These are phyloP conservation scores for Drosophila jambulina DNA, from an alignment of 1,140 invertebrate species.

Conservation along the genomic window DNA sequence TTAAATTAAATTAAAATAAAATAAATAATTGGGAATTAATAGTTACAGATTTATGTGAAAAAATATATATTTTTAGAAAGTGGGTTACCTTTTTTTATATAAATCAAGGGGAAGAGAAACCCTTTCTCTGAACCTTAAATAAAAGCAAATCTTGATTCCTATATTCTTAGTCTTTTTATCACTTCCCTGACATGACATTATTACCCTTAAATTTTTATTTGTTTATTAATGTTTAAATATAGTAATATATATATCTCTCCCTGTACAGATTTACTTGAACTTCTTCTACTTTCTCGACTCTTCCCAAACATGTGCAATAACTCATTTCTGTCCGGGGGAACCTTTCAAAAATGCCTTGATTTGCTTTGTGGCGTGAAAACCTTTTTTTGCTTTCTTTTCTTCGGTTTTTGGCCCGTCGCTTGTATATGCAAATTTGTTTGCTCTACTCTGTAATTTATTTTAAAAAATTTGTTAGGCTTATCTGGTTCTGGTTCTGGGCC, in stretches of 20 bases:
- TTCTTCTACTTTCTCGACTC: constrained; percentile 5
- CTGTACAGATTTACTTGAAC: constrained; percentile 15
- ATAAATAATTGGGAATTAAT: too few relatives aligned
- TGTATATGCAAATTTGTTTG: constrained; percentile 81
- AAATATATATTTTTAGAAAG: too few relatives aligned
- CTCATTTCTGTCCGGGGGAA: constrained; percentile 64
- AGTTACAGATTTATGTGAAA: background rate
- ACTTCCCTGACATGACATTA: too few relatives aligned
- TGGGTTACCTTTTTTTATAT: background rate
- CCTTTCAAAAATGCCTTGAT: constrained; percentile 78
- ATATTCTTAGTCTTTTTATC: too few relatives aligned
- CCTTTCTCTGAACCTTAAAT: too few relatives aligned
- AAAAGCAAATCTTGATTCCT: too few relatives aligned
- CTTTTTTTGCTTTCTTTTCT: constrained; percentile 33
- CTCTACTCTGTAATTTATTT: constrained; percentile 83
- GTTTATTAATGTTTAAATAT: background rate
- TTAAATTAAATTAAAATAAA: too few relatives aligned
- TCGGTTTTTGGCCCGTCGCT: constrained; percentile 49
- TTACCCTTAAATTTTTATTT: background rate
- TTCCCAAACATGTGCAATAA: constrained; percentile 73
- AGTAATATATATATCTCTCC: background rate
- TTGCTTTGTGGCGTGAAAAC: constrained; percentile 80
- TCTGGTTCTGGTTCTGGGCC: constrained; percentile 52
- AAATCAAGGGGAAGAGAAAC: too few relatives aligned
- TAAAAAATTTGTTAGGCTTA: constrained; percentile 83